A percentile compares a stretch with the other conserved stretches of the same genome.
Evolutionary conservation across 2,797 vertebrate species (phyloP).

Genomic region (Scleropages formosus): DNA sequence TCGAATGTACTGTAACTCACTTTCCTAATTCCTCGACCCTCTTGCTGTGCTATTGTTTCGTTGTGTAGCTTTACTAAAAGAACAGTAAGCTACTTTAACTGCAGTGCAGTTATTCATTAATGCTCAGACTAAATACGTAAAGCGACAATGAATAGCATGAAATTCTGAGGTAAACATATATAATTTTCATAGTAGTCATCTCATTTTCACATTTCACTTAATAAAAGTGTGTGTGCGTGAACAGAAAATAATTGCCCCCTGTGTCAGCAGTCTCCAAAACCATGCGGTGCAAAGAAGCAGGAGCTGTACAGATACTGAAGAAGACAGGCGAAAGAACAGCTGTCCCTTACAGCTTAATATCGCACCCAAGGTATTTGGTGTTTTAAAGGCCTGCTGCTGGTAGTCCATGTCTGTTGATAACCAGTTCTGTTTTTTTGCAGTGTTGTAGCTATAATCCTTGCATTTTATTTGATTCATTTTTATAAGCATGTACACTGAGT

Average conservation of each 20-base stretch:
- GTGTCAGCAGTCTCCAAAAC: constrained; percentile 54
- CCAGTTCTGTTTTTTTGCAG: too few species aligned
- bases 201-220: not conserved
- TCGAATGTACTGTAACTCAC: constrained; percentile 66
- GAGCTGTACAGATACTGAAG: constrained; percentile 84
- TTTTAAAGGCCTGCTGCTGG: not conserved
- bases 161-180: not conserved
- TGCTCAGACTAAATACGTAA: not conserved
- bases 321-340: constrained; percentile 73
- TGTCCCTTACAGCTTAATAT: constrained; percentile 40
- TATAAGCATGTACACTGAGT: too few species aligned
- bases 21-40: not conserved
- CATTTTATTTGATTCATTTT: too few species aligned
- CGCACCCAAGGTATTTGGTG: constrained; percentile 50
- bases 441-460: too few species aligned
- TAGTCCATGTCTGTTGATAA: too few species aligned
- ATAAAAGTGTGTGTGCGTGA: not conserved
- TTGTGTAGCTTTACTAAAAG: not conserved
- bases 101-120: not conserved
- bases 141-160: not conserved
- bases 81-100: not conserved
- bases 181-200: not conserved
- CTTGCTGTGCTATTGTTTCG: not conserved
- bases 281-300: constrained; percentile 79
- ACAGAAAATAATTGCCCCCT: not conserved